Percentiles rank a stretch among this genome's conserved stretches.
These are phyloP conservation scores for Erebia epiphron DNA, from an alignment of 2,888 invertebrate genomes.

Conservation along the genomic window DNA sequence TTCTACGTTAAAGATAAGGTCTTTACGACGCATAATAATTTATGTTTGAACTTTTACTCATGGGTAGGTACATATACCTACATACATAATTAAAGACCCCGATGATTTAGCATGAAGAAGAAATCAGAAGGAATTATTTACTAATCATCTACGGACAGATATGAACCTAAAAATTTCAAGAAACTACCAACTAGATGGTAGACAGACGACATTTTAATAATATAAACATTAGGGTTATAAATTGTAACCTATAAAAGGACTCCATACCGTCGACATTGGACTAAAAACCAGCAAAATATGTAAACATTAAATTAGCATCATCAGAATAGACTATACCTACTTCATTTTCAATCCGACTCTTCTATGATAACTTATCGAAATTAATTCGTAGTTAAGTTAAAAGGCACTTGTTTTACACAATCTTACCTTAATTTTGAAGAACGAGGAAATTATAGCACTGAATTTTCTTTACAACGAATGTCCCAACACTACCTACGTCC, in stretches of 20 bases:
- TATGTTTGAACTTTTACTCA: too few relatives aligned
- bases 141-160: neutral
- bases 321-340: neutral
- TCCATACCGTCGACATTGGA: neutral
- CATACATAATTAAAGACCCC: too few relatives aligned
- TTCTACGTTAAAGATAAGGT: too few relatives aligned
- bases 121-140: neutral
- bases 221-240: neutral
- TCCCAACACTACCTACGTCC: neutral
- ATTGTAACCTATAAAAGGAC: constrained; percentile 4
- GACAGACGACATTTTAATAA: neutral
- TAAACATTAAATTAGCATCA: neutral
- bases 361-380: neutral
- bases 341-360: too few relatives aligned
- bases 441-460: neutral
- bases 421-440: constrained; percentile 21
- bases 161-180: neutral
- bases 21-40: too few relatives aligned
- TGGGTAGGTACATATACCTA: too few relatives aligned
- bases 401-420: neutral
- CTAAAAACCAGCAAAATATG: neutral
- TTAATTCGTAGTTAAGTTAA: neutral
- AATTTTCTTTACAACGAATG: neutral
- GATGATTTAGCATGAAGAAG: neutral
- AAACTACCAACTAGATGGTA: neutral